Evolutionary conservation across 2,797 vertebrate species (phyloP).

Genomic region (Lacerta viridis): DNA sequence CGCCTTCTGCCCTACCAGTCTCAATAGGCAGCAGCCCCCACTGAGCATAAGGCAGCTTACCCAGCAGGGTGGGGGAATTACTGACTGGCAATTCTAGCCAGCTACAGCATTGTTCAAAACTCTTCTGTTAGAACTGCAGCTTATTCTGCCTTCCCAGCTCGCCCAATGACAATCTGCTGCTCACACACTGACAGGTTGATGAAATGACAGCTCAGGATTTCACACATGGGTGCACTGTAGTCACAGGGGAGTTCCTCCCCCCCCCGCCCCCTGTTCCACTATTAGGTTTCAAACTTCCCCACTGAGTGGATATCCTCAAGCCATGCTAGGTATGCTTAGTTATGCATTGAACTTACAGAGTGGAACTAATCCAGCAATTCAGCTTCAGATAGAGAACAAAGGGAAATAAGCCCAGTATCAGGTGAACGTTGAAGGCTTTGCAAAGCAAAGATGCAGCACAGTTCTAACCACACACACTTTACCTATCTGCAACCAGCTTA

Average conservation of each 20-base stretch:
- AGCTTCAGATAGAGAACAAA: slow-evolving; percentile 60
- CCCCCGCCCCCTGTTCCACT: slow-evolving; percentile 62
- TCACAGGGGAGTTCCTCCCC: slow-evolving; percentile 71
- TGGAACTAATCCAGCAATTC: slow-evolving; percentile 66
- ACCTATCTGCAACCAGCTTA: background rate
- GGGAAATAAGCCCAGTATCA: slow-evolving; percentile 34
- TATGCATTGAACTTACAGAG: slow-evolving; percentile 72
- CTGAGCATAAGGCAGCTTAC: background rate
- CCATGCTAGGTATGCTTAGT: slow-evolving; percentile 74
- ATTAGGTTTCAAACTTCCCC: slow-evolving; percentile 80
- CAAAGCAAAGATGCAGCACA: slow-evolving; percentile 14
- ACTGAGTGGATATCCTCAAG: slow-evolving; percentile 78
- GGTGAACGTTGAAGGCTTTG: slow-evolving; percentile 26
- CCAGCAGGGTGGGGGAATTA: background rate
- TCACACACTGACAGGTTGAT: slow-evolving; percentile 68
- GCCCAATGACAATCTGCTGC: slow-evolving; percentile 80
- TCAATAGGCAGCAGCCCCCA: background rate
- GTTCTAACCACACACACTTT: background rate
- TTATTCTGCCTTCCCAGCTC: slow-evolving; percentile 77
- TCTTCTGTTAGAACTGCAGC: slow-evolving; percentile 77
- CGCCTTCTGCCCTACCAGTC: background rate
- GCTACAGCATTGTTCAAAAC: background rate
- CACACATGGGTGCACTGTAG: slow-evolving; percentile 70
- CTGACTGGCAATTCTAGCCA: background rate
- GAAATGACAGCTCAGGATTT: slow-evolving; percentile 80